Conservation (phyloP, 2,797 vertebrate genomes). For the Notolepis coatsorum region DNA sequence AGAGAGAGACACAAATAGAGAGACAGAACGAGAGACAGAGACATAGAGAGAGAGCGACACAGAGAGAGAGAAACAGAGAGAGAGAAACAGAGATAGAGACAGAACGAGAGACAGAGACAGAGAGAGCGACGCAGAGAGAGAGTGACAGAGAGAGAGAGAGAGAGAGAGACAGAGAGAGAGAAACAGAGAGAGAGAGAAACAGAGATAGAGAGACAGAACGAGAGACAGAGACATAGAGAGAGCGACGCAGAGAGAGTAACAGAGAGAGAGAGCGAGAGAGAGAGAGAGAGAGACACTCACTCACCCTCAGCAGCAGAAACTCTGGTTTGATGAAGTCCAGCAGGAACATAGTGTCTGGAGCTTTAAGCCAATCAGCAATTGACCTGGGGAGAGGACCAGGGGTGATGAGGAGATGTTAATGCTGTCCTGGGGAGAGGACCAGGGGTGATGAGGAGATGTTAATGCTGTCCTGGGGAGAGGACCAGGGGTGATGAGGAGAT, state of each 20-base stretch:
- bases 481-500: conserved; percentile 61
- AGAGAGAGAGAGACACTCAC: conserved; percentile 27
- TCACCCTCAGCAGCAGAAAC: conserved; percentile 95
- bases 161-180: neutral
- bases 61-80: too few relatives aligned
- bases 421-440: conserved; percentile 33
- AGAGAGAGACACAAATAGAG: too few relatives aligned
- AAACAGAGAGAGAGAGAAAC: too few relatives aligned
- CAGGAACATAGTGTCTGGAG: conserved; percentile 98
- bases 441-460: conserved; percentile 63
- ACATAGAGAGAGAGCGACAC: too few relatives aligned
- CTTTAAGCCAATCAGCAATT: conserved; percentile 97
- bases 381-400: conserved; percentile 86
- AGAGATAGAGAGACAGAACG: too few relatives aligned
- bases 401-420: conserved; percentile 68
- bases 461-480: conserved; percentile 87
- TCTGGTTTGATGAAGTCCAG: conserved; percentile 99
- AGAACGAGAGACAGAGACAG: too few relatives aligned
- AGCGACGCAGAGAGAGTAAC: too few relatives aligned
- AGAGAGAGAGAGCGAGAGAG: too few relatives aligned
- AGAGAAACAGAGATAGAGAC: too few relatives aligned
- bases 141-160: neutral
- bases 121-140: too few relatives aligned
- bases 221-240: too few relatives aligned
- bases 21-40: too few relatives aligned